These are phyloP conservation scores for Hafferia zeledoni DNA, from an alignment of 2,797 vertebrate genomes.

Conservation along the genomic window DNA sequence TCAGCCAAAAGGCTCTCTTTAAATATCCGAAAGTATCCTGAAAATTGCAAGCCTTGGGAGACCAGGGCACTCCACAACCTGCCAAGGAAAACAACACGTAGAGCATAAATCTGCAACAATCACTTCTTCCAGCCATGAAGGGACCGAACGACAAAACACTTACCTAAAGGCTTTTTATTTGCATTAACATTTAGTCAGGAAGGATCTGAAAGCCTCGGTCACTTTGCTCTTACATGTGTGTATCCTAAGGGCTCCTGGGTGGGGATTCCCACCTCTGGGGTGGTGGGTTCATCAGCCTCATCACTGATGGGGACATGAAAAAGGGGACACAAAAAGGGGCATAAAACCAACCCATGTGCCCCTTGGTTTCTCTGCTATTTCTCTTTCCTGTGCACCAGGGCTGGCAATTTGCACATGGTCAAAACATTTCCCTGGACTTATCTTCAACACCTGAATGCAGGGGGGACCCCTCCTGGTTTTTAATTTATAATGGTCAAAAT, in stretches of 20 bases:
- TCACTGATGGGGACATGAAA: not conserved
- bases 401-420: not conserved
- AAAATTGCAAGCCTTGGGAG: conserved; percentile 43
- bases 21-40: conserved; percentile 57
- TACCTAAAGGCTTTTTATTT: conserved; percentile 52
- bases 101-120: conserved; percentile 55
- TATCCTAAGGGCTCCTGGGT: not conserved
- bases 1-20: conserved; percentile 47
- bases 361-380: not conserved
- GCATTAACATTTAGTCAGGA: not conserved
- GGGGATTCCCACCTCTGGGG: not conserved
- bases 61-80: not conserved
- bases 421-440: not conserved
- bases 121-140: conserved; percentile 35
- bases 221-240: not conserved
- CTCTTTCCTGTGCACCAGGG: not conserved
- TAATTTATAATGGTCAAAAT: not conserved
- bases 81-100: conserved; percentile 46
- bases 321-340: not conserved
- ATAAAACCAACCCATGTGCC: not conserved
- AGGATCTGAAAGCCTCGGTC: not conserved
- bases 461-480: not conserved
- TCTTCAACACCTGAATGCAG: not conserved
- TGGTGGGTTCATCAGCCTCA: not conserved
- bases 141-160: conserved; percentile 41